Evolutionary conservation across 2,113 vertebrate species (phyloP).

Genomic region (Piaya cayana): DNA sequence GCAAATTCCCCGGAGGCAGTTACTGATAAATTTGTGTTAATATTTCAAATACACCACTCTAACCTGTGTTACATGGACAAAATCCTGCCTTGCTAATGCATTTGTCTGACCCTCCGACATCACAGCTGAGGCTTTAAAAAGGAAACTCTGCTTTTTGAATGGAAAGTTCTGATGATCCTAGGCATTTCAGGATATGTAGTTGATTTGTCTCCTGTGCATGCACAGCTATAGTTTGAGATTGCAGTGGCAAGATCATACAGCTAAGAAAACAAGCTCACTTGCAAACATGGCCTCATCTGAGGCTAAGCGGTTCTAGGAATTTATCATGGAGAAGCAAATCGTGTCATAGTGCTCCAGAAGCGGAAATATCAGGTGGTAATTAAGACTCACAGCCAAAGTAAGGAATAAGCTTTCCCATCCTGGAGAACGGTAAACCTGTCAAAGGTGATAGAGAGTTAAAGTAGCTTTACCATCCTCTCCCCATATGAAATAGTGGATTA

Average conservation of each 20-base stretch:
- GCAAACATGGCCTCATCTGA: neutral
- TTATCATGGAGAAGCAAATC: neutral
- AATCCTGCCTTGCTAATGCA: neutral
- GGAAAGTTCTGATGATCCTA: neutral
- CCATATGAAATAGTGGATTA: neutral
- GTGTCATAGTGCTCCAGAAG: neutral
- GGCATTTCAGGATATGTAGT: neutral
- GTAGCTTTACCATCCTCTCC: neutral
- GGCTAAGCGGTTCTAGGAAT: neutral
- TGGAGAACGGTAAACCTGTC: neutral
- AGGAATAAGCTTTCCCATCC: neutral
- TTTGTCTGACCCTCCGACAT: neutral
- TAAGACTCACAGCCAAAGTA: neutral
- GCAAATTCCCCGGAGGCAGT: neutral
- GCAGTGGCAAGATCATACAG: neutral
- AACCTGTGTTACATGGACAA: neutral
- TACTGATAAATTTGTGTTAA: conserved; percentile 34
- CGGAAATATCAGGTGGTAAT: neutral
- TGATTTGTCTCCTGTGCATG: neutral
- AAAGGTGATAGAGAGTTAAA: neutral
- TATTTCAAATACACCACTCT: neutral
- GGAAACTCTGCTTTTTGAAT: neutral
- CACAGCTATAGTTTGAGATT: neutral
- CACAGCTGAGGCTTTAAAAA: neutral
- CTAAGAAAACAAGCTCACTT: neutral